These are phyloP conservation scores for Fratercula arctica DNA, from an alignment of 2,797 vertebrate species.

Conservation along the genomic window DNA sequence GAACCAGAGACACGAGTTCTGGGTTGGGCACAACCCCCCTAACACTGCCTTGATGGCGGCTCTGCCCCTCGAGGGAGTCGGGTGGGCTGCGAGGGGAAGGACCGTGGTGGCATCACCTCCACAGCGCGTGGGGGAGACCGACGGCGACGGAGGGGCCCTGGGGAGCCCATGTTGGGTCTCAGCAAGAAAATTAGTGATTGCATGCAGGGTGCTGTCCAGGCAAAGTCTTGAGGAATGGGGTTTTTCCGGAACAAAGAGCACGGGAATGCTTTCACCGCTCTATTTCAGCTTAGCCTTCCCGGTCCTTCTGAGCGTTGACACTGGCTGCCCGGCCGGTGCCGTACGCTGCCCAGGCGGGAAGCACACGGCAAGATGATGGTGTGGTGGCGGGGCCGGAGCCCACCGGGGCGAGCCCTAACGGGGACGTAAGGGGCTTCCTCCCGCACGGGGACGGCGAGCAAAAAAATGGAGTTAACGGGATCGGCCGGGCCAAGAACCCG, in stretches of 20 bases:
- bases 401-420: no score
- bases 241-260: background rate
- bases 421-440: background rate
- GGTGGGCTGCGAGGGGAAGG: background rate
- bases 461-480: fast-evolving
- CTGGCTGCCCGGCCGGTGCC: background rate
- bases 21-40: background rate
- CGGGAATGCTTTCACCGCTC: background rate
- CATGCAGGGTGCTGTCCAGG: background rate
- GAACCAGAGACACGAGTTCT: background rate
- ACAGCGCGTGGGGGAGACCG: background rate
- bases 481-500: background rate
- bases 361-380: background rate
- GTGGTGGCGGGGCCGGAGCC: background rate
- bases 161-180: background rate
- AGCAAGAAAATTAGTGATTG: background rate
- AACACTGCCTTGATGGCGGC: background rate
- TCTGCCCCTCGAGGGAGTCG: background rate
- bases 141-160: background rate
- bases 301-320: background rate
- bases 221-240: background rate
- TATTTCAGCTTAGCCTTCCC: background rate
- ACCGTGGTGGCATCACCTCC: background rate
- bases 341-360: background rate
- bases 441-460: no score